Evolutionary conservation across 1,140 invertebrate genomes (phyloP).

Genomic region (Drosophila pseudoobscura): DNA sequence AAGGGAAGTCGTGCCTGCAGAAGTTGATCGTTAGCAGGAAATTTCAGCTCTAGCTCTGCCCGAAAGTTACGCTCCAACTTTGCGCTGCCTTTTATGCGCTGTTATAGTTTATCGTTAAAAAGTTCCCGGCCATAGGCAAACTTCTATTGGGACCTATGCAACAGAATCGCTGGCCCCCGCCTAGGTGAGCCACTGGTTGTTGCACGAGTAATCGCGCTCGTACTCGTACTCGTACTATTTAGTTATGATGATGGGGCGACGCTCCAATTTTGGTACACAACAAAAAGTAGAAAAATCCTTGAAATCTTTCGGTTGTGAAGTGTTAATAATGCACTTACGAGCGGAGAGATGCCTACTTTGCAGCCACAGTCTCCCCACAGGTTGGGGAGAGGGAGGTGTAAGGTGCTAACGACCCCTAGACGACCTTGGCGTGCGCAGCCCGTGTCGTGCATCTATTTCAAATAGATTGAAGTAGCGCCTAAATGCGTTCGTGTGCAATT

Average conservation of each 20-base stretch:
- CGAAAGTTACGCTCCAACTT: conserved; percentile 61
- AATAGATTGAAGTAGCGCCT: conserved; percentile 63
- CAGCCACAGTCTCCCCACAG: background rate
- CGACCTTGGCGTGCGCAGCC: conserved; percentile 32
- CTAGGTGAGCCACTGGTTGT: conserved; percentile 9
- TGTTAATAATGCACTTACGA: conserved; percentile 70
- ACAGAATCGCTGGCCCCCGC: conserved; percentile 9
- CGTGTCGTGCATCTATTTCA: conserved; percentile 51
- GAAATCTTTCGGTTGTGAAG: conserved; percentile 41
- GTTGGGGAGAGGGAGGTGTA: background rate
- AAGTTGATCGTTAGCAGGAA: conserved; percentile 73
- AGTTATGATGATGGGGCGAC: background rate
- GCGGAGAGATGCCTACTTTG: conserved; percentile 32
- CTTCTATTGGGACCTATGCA: conserved; percentile 33
- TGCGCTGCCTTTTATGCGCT: conserved; percentile 65
- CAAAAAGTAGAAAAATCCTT: background rate
- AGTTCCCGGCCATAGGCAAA: conserved; percentile 37
- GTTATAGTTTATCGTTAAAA: conserved; percentile 76
- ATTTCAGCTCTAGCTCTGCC: conserved; percentile 48
- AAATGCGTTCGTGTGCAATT: conserved; percentile 65
- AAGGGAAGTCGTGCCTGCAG: conserved; percentile 30
- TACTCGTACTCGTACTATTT: too few relatives aligned
- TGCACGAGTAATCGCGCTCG: background rate
- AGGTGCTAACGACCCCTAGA: conserved; percentile 39
- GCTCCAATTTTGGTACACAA: conserved; percentile 14